Conservation (phyloP, 2,113 vertebrate genomes). For the Ailuropoda melanoleuca region DNA sequence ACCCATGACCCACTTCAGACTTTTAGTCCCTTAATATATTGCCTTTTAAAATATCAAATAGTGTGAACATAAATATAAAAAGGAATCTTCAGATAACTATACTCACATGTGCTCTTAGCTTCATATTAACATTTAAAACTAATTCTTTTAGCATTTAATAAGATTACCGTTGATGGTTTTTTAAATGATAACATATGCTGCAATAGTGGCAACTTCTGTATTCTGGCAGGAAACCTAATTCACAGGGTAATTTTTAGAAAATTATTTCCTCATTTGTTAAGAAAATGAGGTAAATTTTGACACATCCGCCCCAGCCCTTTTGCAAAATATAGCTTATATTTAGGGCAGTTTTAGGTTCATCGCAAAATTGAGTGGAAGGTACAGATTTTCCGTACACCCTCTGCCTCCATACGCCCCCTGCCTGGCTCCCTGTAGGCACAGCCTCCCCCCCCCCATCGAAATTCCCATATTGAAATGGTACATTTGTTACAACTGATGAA, state of each 20-base stretch:
- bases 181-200: not conserved
- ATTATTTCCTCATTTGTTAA: not conserved
- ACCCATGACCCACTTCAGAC: constrained; percentile 14
- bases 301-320: not conserved
- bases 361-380: not conserved
- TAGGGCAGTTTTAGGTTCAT: constrained; percentile 23
- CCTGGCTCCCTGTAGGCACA: not conserved
- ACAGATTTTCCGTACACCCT: not conserved
- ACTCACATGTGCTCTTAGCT: not conserved
- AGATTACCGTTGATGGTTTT: not conserved
- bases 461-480: not conserved
- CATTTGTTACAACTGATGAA: not conserved
- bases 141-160: constrained; percentile 10
- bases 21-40: not conserved
- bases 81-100: not conserved
- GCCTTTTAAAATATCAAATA: not conserved
- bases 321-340: constrained; percentile 24
- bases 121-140: constrained; percentile 9
- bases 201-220: not conserved
- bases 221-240: not conserved
- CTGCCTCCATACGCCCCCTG: not conserved
- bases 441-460: not conserved
- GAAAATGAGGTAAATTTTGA: not conserved
- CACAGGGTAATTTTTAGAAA: not conserved
- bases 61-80: not conserved